phyloP scores from a whole-genome alignment of 2,888 invertebrate species.

The Trissolcus japonicus region DNA sequence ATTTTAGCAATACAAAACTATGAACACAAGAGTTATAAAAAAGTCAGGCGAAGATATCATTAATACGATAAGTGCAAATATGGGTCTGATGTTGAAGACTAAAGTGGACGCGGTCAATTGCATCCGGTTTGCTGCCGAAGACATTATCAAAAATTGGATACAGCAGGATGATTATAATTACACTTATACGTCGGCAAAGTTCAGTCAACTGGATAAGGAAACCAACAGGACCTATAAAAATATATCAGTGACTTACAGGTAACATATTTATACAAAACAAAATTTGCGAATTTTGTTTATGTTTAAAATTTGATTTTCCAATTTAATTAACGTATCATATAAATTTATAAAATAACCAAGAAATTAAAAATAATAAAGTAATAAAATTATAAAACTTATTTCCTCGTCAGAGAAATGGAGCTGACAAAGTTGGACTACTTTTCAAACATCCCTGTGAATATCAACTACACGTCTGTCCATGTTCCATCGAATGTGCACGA shows the following conservation, averaged over 20 bases:
- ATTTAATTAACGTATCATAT: too few relatives aligned
- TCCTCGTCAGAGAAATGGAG: constrained; percentile 75
- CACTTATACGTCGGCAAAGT: constrained; percentile 89
- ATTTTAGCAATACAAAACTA: constrained; percentile 84
- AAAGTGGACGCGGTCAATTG: constrained; percentile 94
- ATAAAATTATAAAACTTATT: constrained; percentile 73
- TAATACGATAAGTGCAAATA: constrained; percentile 86
- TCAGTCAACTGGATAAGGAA: constrained; percentile 78
- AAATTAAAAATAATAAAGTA: not conserved
- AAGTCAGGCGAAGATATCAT: constrained; percentile 89
- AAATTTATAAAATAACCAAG: too few relatives aligned
- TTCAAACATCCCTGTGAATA: constrained; percentile 89
- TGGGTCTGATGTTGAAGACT: constrained; percentile 89
- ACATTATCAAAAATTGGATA: constrained; percentile 80
- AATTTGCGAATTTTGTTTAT: not conserved
- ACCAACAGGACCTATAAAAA: constrained; percentile 21
- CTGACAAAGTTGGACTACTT: constrained; percentile 88
- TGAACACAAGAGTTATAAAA: constrained; percentile 86
- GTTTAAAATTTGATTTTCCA: too few relatives aligned
- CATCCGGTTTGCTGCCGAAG: constrained; percentile 86
- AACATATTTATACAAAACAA: not conserved
- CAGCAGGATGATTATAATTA: constrained; percentile 72
- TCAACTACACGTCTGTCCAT: constrained; percentile 90
- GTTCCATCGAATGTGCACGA: constrained; percentile 96
- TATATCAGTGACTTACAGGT: constrained; percentile 38